Evolutionary conservation across 2,113 vertebrate genomes (phyloP).

Genomic region (Pterophyllum scalare): DNA sequence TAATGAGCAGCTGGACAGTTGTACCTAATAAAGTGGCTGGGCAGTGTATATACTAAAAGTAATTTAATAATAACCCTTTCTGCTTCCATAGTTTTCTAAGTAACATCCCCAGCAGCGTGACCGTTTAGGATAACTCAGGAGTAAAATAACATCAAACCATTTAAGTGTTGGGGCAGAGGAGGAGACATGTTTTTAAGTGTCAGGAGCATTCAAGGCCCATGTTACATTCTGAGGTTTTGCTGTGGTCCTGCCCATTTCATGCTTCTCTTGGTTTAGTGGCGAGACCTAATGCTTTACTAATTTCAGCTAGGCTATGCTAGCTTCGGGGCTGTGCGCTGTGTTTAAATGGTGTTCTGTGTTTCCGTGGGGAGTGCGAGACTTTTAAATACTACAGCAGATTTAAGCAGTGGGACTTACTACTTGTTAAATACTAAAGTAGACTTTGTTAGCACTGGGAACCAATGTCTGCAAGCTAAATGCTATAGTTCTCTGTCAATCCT

Average conservation of each 20-base stretch:
- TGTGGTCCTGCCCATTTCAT: constrained; percentile 54
- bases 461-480: constrained; percentile 44
- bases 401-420: constrained; percentile 50
- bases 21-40: background rate
- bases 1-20: background rate
- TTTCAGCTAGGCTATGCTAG: constrained; percentile 34
- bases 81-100: background rate
- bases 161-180: background rate
- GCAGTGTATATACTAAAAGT: background rate
- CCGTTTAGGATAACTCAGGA: background rate
- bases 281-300: constrained; percentile 33
- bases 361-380: constrained; percentile 58
- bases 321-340: constrained; percentile 25
- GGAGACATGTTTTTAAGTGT: constrained; percentile 33
- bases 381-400: constrained; percentile 72
- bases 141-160: constrained; percentile 17
- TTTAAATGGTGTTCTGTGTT: constrained; percentile 71
- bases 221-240: constrained; percentile 29
- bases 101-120: background rate
- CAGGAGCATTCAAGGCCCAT: constrained; percentile 25
- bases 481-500: constrained; percentile 35
- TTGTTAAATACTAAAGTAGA: constrained; percentile 65
- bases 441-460: constrained; percentile 66
- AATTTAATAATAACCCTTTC: background rate
- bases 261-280: constrained; percentile 45